These are phyloP conservation scores for Rugalucina vietnamica DNA, from an alignment of 2,888 invertebrate species.

Conservation along the genomic window DNA sequence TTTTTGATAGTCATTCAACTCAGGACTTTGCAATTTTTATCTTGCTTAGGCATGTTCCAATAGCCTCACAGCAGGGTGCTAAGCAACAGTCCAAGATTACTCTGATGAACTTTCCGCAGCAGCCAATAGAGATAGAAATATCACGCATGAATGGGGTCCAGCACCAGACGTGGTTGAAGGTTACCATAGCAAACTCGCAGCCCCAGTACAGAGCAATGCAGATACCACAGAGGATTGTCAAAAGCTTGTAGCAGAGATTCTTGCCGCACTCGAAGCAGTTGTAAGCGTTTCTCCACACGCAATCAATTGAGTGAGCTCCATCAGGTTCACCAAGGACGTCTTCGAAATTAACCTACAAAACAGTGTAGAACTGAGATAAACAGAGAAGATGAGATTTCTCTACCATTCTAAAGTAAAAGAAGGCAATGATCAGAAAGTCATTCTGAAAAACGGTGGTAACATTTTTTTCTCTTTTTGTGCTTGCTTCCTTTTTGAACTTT, in stretches of 20 bases:
- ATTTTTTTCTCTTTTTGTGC: no score
- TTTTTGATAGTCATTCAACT: no score
- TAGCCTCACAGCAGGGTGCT: slow-evolving; percentile 88
- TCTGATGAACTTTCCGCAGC: slow-evolving; percentile 83
- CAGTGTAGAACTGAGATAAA: no score
- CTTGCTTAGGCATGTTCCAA: slow-evolving; percentile 72
- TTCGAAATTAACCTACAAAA: slow-evolving; percentile 72
- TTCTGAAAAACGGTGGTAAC: no score
- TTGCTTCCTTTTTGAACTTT: no score
- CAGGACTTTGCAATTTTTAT: slow-evolving; percentile 62
- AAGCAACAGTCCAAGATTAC: slow-evolving; percentile 85
- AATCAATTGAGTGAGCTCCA: slow-evolving; percentile 85
- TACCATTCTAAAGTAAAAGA: no score
- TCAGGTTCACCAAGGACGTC: slow-evolving; percentile 79
- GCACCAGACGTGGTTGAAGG: slow-evolving; percentile 89
- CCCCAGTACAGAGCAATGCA: slow-evolving; percentile 87
- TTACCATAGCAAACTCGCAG: slow-evolving; percentile 85
- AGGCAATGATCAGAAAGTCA: no score
- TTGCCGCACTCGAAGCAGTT: slow-evolving; percentile 87
- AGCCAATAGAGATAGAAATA: slow-evolving; percentile 87
- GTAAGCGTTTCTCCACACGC: slow-evolving; percentile 89
- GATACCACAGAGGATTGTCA: slow-evolving; percentile 89
- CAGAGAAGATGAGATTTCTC: no score
- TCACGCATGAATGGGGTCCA: slow-evolving; percentile 88
- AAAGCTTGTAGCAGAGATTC: slow-evolving; percentile 89